phyloP scores from a whole-genome alignment of 2,113 vertebrate genomes.

The Tursiops truncatus region DNA sequence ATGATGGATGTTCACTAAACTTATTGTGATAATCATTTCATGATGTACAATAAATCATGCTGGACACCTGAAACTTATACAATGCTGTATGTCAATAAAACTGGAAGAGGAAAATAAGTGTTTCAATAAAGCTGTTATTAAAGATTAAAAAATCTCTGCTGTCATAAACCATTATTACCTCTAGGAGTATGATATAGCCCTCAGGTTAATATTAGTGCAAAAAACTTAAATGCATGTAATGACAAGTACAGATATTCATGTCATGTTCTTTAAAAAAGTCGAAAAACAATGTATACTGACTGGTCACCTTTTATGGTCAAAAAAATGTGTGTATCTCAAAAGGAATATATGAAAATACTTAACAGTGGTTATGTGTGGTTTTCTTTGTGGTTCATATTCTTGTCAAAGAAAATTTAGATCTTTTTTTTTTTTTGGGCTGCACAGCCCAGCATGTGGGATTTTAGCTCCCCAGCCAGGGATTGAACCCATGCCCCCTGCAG shows the following conservation, averaged over 20 bases:
- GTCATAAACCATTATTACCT: background rate
- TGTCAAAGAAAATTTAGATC: constrained; percentile 31
- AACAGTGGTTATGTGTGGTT: background rate
- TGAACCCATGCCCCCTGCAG: background rate
- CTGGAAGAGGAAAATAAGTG: background rate
- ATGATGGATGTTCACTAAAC: background rate
- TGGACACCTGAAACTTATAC: background rate
- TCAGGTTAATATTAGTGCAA: background rate
- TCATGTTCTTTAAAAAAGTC: background rate
- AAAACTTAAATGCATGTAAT: background rate
- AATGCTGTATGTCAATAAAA: background rate
- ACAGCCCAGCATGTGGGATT: background rate
- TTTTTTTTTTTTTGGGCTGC: background rate
- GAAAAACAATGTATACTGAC: background rate
- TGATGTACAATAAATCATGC: background rate
- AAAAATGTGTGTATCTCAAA: background rate
- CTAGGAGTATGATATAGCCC: background rate
- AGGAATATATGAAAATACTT: background rate
- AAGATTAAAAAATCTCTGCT: background rate
- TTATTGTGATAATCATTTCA: background rate
- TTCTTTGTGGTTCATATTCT: background rate
- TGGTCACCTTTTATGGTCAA: background rate
- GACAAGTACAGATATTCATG: background rate
- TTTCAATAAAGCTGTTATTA: background rate
- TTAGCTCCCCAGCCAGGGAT: background rate